These are phyloP conservation scores for Umimayanthus kanabou DNA, from an alignment of 92 coral and sea anemone genomes.

Conservation along the genomic window DNA sequence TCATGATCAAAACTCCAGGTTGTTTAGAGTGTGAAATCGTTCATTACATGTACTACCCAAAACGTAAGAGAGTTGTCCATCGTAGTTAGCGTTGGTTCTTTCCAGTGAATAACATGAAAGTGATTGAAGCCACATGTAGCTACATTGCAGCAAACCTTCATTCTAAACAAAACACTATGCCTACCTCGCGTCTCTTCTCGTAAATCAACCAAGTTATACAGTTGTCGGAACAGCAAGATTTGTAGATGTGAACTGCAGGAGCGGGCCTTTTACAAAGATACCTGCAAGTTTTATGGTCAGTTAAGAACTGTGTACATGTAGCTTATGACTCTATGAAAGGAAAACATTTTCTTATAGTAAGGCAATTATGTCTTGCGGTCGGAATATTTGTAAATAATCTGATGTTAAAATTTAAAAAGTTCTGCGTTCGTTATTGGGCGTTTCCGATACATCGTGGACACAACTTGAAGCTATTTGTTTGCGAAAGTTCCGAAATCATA, in stretches of 20 bases:
- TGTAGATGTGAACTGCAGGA: not conserved
- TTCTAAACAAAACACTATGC: not conserved
- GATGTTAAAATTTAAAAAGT: conserved; percentile 8
- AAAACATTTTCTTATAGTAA: not conserved
- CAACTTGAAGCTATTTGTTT: not conserved
- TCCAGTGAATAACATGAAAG: not conserved
- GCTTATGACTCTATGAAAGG: not conserved
- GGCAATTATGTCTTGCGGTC: conserved; percentile 12
- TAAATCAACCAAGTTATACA: not conserved
- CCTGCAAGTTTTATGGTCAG: not conserved
- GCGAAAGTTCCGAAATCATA: not conserved
- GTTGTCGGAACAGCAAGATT: not conserved
- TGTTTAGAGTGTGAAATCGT: not conserved
- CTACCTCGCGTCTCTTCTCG: not conserved
- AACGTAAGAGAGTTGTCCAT: not conserved
- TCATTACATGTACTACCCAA: not conserved
- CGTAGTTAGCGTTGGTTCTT: not conserved
- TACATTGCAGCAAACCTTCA: not conserved
- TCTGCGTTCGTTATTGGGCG: not conserved
- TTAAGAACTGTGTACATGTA: not conserved
- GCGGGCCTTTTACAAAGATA: not conserved
- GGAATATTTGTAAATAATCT: conserved; percentile 2
- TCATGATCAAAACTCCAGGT: no score
- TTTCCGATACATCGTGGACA: not conserved
- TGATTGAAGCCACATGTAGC: not conserved